phyloP scores from a whole-genome alignment of 2,888 invertebrate genomes.

The Apamea anceps region DNA sequence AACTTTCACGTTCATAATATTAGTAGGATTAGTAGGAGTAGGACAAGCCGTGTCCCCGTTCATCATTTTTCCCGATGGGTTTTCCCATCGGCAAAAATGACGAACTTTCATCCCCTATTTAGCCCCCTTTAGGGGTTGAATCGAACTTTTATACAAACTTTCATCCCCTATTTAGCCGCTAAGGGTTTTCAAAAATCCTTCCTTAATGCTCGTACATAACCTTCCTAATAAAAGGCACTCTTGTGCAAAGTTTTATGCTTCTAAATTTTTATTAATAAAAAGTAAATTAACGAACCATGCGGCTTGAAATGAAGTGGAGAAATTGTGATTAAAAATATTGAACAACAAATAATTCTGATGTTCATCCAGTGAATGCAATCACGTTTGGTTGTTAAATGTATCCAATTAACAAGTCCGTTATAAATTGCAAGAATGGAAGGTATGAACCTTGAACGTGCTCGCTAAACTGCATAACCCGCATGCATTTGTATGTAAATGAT shows the following conservation, averaged over 20 bases:
- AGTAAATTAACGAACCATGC: too few species aligned
- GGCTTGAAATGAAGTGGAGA: background rate
- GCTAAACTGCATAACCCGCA: constrained; percentile 32
- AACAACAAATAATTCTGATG: background rate
- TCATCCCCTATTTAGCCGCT: background rate
- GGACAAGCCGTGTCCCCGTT: background rate
- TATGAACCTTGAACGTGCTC: constrained; percentile 22
- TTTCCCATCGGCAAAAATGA: background rate
- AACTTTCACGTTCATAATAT: too few species aligned
- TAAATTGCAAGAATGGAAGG: background rate
- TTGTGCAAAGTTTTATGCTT: background rate
- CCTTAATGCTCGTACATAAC: background rate
- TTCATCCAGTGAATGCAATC: background rate
- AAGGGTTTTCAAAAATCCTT: background rate
- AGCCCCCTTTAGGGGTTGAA: too few species aligned
- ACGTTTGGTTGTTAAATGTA: background rate
- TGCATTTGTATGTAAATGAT: constrained; percentile 55
- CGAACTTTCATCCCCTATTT: too few species aligned
- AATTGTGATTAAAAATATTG: background rate
- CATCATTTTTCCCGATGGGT: too few species aligned
- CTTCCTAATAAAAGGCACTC: background rate
- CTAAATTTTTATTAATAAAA: background rate
- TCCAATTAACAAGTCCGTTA: background rate
- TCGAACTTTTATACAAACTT: background rate
- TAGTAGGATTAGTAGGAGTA: too few species aligned